Evolutionary conservation across 2,888 invertebrate genomes (phyloP).

Genomic region (Drosophila mimetica): DNA sequence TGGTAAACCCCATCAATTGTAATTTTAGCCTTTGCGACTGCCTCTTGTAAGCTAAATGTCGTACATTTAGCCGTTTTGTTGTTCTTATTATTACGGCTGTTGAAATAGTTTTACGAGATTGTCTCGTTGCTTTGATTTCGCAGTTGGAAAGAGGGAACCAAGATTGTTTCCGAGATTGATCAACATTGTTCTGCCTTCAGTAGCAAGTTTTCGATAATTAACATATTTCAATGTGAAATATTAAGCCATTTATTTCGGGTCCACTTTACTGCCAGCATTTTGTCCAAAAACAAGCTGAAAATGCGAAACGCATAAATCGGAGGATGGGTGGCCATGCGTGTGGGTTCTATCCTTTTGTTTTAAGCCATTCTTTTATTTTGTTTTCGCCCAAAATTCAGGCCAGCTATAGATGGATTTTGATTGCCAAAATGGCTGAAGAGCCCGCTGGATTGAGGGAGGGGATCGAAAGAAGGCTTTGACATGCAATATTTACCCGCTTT

Average conservation of each 20-base stretch:
- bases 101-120: slow-evolving; percentile 60
- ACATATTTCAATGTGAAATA: slow-evolving; percentile 46
- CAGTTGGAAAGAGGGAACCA: neutral
- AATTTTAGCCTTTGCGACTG: slow-evolving; percentile 36
- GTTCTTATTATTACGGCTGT: slow-evolving; percentile 45
- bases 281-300: neutral
- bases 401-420: slow-evolving; percentile 24
- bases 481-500: slow-evolving; percentile 22
- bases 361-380: slow-evolving; percentile 1
- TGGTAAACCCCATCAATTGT: slow-evolving; percentile 46
- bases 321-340: neutral
- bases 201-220: slow-evolving; percentile 54
- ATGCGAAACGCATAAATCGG: neutral
- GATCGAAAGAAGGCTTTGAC: neutral
- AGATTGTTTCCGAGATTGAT: slow-evolving; percentile 9
- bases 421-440: slow-evolving; percentile 13
- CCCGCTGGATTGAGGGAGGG: neutral
- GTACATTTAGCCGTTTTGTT: slow-evolving; percentile 54
- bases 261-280: neutral
- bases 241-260: slow-evolving; percentile 5
- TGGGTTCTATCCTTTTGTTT: slow-evolving; percentile 3
- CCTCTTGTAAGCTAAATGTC: slow-evolving; percentile 45
- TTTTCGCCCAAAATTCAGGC: slow-evolving; percentile 18
- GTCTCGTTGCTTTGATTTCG: slow-evolving; percentile 51
- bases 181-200: slow-evolving; percentile 18